These are phyloP conservation scores for Pachyuromys duprasi DNA, from an alignment of 2,797 vertebrate species.

Conservation along the genomic window DNA sequence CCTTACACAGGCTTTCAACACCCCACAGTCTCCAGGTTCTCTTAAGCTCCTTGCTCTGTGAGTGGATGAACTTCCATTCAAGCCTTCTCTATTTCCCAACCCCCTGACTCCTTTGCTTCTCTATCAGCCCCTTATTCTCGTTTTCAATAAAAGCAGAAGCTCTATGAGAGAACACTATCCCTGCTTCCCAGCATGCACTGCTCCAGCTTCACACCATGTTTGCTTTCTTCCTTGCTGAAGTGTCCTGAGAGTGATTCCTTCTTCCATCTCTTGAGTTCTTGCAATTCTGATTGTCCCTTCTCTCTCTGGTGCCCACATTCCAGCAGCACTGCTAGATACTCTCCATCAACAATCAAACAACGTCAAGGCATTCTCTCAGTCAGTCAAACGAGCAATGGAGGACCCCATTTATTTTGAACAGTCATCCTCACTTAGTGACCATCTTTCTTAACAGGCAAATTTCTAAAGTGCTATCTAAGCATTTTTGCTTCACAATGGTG, in stretches of 20 bases:
- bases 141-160: neutral
- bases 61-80: neutral
- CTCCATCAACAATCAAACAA: neutral
- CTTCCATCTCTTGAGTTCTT: neutral
- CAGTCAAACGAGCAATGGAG: neutral
- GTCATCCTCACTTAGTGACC: neutral
- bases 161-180: neutral
- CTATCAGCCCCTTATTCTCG: neutral
- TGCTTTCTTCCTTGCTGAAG: neutral
- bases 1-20: neutral
- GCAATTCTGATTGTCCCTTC: neutral
- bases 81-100: neutral
- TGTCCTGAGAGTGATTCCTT: neutral
- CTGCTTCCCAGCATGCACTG: neutral
- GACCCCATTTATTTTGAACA: neutral
- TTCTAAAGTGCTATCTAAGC: neutral
- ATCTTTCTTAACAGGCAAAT: neutral
- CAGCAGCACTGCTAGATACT: neutral
- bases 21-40: neutral
- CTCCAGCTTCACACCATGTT: neutral
- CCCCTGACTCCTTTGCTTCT: neutral
- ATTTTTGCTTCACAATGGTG: neutral
- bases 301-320: neutral
- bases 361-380: neutral
- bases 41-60: neutral